These are phyloP conservation scores for Sebastes flavidus DNA, from an alignment of 2,797 vertebrate genomes.

Conservation along the genomic window DNA sequence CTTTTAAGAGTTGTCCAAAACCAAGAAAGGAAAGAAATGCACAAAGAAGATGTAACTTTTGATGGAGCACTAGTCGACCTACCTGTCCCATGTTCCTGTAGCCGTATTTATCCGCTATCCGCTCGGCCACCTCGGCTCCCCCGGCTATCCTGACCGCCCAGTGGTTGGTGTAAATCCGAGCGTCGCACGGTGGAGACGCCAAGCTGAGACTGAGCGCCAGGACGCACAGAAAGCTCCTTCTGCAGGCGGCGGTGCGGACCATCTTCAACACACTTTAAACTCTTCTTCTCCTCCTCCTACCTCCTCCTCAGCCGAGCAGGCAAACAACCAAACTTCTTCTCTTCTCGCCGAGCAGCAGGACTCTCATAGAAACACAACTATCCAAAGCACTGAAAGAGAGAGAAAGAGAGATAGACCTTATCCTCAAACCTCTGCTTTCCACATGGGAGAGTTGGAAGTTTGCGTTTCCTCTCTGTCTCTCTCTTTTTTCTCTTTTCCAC, in stretches of 20 bases:
- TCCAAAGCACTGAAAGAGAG: slow-evolving; percentile 49
- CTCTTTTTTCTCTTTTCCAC: slow-evolving; percentile 48
- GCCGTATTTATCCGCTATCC: slow-evolving; percentile 96
- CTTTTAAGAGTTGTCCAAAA: slow-evolving; percentile 18
- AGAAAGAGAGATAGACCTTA: slow-evolving; percentile 42
- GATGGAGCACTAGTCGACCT: slow-evolving; percentile 59
- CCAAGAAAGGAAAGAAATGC: background rate
- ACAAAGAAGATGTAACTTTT: slow-evolving; percentile 13
- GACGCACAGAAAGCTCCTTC: slow-evolving; percentile 84
- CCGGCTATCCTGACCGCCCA: slow-evolving; percentile 96
- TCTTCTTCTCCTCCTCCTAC: slow-evolving; percentile 61
- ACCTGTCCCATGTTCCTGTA: slow-evolving; percentile 99
- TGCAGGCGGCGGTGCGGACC: slow-evolving; percentile 85
- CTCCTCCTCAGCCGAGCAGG: slow-evolving; percentile 71
- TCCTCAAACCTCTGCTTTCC: slow-evolving; percentile 70
- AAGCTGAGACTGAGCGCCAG: slow-evolving; percentile 89
- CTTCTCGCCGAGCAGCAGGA: slow-evolving; percentile 62
- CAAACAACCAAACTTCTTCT: slow-evolving; percentile 87
- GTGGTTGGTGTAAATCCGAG: slow-evolving; percentile 98
- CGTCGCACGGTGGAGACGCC: slow-evolving; percentile 87
- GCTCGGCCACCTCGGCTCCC: slow-evolving; percentile 88
- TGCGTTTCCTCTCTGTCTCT: slow-evolving; percentile 54
- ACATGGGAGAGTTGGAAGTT: slow-evolving; percentile 83
- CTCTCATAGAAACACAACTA: slow-evolving; percentile 81
- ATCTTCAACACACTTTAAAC: slow-evolving; percentile 83